A percentile compares a stretch with the other conserved stretches of the same genome.
Conservation (phyloP, 2,113 vertebrate genomes). For the Protobothrops mucrosquamatus region DNA sequence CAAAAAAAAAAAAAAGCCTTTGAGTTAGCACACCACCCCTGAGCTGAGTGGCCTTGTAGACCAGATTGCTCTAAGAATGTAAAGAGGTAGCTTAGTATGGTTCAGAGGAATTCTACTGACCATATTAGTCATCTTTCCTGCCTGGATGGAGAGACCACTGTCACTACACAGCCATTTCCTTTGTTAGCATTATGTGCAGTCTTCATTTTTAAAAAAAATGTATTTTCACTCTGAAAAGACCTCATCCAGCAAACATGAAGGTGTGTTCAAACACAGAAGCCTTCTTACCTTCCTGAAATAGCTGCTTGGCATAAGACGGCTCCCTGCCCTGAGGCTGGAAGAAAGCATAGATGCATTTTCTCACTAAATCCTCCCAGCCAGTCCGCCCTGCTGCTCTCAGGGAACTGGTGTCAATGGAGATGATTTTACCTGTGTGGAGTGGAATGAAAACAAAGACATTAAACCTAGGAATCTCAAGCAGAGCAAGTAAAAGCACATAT, state of each 20-base stretch:
- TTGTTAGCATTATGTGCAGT: background rate
- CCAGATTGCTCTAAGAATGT: background rate
- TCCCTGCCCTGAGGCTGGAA: conserved; percentile 96
- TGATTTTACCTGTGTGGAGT: conserved; percentile 86
- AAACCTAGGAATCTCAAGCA: background rate
- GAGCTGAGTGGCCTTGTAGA: background rate
- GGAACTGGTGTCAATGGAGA: conserved; percentile 95
- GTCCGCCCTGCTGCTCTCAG: conserved; percentile 88
- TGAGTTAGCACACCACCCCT: background rate
- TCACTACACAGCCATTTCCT: background rate
- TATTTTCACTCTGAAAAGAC: conserved; percentile 50
- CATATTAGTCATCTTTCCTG: background rate
- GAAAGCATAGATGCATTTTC: conserved; percentile 97
- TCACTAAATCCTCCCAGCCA: conserved; percentile 95
- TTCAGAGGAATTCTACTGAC: background rate
- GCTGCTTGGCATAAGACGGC: conserved; percentile 91
- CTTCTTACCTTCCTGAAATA: conserved; percentile 89
- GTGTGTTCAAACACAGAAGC: conserved; percentile 17
- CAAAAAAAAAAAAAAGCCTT: background rate
- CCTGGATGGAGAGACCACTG: background rate
- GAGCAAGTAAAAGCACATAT: background rate
- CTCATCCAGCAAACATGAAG: conserved; percentile 38
- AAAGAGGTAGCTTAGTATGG: background rate
- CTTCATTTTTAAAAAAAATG: background rate
- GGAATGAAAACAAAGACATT: background rate